Evolutionary conservation across 2,888 invertebrate genomes (phyloP), one percentile per base, ranked within the genome.

Genomic region (Catocala nupta): DNA sequence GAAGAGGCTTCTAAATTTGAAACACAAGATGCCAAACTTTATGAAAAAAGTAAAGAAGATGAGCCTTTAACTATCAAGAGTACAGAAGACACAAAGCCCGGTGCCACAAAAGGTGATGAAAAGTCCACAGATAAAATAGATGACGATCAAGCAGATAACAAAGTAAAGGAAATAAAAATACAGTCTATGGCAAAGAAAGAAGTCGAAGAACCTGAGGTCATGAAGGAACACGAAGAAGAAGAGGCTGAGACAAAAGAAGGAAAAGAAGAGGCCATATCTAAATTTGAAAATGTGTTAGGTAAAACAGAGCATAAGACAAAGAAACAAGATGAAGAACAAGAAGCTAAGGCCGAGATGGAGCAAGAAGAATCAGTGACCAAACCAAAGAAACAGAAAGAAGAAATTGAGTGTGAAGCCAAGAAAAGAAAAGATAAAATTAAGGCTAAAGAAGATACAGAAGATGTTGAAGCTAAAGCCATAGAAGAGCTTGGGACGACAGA

Each of bases 191-290:
- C 3, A 3, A 3, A 25, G 25, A 25, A 25, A 25, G 25, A 25
- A 25, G 25, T 25, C 25, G 25, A 25, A 25, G 25, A 39, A 39
- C 36, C 36, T 8, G 8, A 39, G 36, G 8, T 39, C 9, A 39
- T 8, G 9, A 39, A 39, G 9, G 36, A 39, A 9, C 6, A 39
- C 1, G 36, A 39, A 39, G 36, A 85, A 82, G 71, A 68, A 51
- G 58, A 65, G 43, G 34, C 60, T 52, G 61, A 48, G 0, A 25
- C 49, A 1, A 58, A 50, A 44, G 43, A 57, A 1, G 55, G 57
- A 63, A 43, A 65, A 70, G 54, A 70, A 76, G 49, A 70, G 79
- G 13, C 65, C 62, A 60, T 50, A 70, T 43, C 59, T 70, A 16
- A 50, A 63, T 60, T 63, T 59, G 39, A 55, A 59, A 49, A 49